Conservation (phyloP, 64 coral and sea anemone genomes). For the Montipora cactus region DNA sequence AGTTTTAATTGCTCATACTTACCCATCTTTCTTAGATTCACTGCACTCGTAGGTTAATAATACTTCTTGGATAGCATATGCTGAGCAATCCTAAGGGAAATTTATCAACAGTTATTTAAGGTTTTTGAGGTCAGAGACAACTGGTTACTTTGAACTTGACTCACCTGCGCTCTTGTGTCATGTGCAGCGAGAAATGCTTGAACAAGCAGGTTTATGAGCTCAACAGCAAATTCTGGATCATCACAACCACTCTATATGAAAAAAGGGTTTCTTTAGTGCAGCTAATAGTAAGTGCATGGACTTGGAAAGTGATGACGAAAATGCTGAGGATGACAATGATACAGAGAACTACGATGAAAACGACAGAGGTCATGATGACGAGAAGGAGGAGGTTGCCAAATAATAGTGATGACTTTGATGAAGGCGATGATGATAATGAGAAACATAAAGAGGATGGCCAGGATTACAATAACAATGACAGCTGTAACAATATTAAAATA, state of each 20-base stretch:
- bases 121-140: not conserved
- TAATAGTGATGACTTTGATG: too few species aligned
- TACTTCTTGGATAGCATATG: slow-evolving; percentile 98
- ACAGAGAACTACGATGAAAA: too few species aligned
- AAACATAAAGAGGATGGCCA: too few species aligned
- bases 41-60: slow-evolving; percentile 89
- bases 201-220: slow-evolving; percentile 89
- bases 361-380: too few species aligned
- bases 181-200: slow-evolving; percentile 93
- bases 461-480: too few species aligned
- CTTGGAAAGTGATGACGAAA: not conserved
- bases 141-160: not conserved
- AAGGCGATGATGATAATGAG: too few species aligned
- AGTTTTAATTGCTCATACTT: slow-evolving; percentile 10
- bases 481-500: too few species aligned
- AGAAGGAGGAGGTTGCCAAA: too few species aligned
- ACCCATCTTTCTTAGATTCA: slow-evolving; percentile 83
- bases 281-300: not conserved
- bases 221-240: slow-evolving; percentile 85
- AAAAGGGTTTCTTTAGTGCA: not conserved
- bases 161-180: slow-evolving; percentile 96
- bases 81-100: slow-evolving; percentile 86
- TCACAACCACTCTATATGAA: slow-evolving; percentile 84
- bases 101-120: not conserved
- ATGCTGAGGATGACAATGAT: too few species aligned